Evolutionary conservation across 2,797 vertebrate species (phyloP).

Genomic region (Siniperca scherzeri): DNA sequence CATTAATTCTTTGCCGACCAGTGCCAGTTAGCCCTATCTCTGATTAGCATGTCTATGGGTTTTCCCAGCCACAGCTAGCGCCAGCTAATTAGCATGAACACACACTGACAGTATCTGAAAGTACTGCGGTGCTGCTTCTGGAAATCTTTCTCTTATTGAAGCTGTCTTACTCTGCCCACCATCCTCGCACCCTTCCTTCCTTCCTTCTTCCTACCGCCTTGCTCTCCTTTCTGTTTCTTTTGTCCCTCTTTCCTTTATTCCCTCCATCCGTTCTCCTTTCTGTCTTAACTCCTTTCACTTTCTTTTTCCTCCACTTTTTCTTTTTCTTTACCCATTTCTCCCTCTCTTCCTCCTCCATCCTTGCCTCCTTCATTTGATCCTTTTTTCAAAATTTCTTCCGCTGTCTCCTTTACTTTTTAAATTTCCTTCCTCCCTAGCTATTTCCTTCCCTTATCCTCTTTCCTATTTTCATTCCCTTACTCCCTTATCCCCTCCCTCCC

Average conservation of each 20-base stretch:
- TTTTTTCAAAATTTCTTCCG: neutral
- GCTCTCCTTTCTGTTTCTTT: no score
- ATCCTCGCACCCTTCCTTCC: no score
- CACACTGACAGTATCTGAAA: conserved; percentile 27
- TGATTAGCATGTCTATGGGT: conserved; percentile 44
- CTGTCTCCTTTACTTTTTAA: neutral
- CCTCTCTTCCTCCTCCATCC: rapidly evolving
- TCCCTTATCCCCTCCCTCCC: neutral
- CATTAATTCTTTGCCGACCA: neutral
- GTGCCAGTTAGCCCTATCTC: neutral
- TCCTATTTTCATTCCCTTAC: no score
- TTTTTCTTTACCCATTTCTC: neutral
- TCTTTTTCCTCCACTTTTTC: neutral
- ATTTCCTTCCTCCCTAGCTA: no score
- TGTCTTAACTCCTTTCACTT: neutral
- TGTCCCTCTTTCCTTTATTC: no score
- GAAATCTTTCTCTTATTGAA: neutral
- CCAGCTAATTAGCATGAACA: conserved; percentile 35
- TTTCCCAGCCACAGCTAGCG: conserved; percentile 37
- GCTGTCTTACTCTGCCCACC: neutral
- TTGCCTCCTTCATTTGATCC: neutral
- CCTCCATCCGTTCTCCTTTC: no score
- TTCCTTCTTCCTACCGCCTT: neutral
- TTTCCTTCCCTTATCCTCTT: no score
- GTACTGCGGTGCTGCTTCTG: neutral